Conservation (phyloP, 2,113 vertebrate species). For the Anser cygnoides region DNA sequence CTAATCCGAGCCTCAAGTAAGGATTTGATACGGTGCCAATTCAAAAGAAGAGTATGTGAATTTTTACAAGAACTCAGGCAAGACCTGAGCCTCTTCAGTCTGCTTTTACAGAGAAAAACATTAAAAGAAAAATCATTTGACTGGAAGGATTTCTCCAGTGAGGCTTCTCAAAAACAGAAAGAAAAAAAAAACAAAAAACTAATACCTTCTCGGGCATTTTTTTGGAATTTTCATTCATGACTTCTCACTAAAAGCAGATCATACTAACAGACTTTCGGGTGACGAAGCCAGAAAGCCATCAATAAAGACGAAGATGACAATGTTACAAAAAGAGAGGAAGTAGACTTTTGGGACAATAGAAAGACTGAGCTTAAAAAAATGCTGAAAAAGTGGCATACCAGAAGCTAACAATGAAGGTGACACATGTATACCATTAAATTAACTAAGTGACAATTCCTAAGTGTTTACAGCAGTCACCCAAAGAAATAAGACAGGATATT, state of each 20-base stretch:
- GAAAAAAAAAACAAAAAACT: no score
- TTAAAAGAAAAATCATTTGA: not conserved
- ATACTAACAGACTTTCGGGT: not conserved
- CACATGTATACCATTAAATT: not conserved
- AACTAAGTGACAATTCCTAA: not conserved
- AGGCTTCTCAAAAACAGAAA: not conserved
- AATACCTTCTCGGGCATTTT: no score
- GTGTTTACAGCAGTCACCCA: not conserved
- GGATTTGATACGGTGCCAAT: conserved; percentile 14
- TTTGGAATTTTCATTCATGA: not conserved
- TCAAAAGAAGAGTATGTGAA: conserved; percentile 21
- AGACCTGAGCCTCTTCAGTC: not conserved
- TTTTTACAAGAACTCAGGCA: conserved; percentile 9
- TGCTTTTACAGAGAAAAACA: not conserved
- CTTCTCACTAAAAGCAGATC: not conserved
- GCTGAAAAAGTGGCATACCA: not conserved
- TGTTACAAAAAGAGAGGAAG: not conserved
- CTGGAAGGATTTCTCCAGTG: not conserved
- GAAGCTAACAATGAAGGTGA: not conserved
- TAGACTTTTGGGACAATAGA: not conserved
- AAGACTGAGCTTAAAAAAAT: not conserved
- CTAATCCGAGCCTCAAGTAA: conserved; percentile 14
- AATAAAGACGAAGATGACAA: not conserved
- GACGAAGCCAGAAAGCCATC: not conserved
- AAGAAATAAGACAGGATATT: not conserved